Evolutionary conservation across 2,888 invertebrate genomes (phyloP).

Genomic region (Napeogenes sylphis): DNA sequence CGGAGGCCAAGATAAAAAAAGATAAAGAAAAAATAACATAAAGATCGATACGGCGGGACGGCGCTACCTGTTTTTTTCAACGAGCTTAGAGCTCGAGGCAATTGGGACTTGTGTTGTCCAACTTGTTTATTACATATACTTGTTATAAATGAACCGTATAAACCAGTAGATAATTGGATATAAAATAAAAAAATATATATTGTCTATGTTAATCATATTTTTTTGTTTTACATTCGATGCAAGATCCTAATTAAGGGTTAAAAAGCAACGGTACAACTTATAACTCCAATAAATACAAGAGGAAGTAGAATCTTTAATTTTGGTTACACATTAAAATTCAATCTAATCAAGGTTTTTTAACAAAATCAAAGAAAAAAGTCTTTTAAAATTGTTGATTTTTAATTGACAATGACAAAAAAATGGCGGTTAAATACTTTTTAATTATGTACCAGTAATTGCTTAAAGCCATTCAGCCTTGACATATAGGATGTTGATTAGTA

Average conservation of each 20-base stretch:
- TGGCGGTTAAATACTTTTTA: too few species aligned
- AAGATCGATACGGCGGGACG: constrained; percentile 66
- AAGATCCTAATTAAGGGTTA: too few species aligned
- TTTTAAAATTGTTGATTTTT: too few species aligned
- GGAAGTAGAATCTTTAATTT: not conserved
- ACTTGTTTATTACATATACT: constrained; percentile 34
- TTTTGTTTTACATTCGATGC: too few species aligned
- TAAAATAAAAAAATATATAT: not conserved
- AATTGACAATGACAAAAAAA: too few species aligned
- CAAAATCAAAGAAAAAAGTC: too few species aligned
- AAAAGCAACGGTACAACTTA: too few species aligned
- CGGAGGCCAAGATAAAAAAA: constrained; percentile 71
- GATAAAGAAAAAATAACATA: constrained; percentile 74
- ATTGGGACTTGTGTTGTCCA: constrained; percentile 40
- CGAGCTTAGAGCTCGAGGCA: constrained; percentile 49
- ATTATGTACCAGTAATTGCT: too few species aligned
- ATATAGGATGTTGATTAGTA: not conserved
- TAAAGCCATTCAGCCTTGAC: too few species aligned
- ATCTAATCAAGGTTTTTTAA: too few species aligned
- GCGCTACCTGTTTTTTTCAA: constrained; percentile 74
- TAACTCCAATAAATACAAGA: constrained; percentile 3
- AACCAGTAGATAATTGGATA: not conserved
- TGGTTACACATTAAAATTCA: too few species aligned
- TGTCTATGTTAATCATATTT: too few species aligned
- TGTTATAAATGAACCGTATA: constrained; percentile 4